Percentiles rank a stretch among this genome's conserved stretches.
Conservation (phyloP, 2,113 vertebrate genomes). For the Girardinichthys multiradiatus region DNA sequence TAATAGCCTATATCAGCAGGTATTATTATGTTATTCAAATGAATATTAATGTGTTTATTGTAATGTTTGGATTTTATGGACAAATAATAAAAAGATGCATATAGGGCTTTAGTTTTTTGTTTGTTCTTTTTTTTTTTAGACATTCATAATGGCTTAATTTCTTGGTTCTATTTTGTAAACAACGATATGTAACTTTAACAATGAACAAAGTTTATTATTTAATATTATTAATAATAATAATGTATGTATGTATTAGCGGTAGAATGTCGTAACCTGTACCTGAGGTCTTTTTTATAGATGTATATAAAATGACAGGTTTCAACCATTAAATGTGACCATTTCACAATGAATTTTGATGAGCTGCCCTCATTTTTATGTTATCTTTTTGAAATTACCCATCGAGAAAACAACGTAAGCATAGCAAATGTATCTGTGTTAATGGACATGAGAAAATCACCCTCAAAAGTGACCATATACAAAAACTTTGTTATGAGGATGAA, state of each 20-base stretch:
- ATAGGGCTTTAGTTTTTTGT: conserved; percentile 74
- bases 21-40: conserved; percentile 80
- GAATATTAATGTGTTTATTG: conserved; percentile 77
- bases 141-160: conserved; percentile 83
- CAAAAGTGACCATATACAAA: background rate
- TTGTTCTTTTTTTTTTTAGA: conserved; percentile 62
- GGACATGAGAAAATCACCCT: background rate
- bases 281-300: conserved; percentile 88
- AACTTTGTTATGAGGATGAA: background rate
- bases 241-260: conserved; percentile 89
- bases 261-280: conserved; percentile 87
- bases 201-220: conserved; percentile 86
- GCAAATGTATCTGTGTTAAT: background rate
- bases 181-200: conserved; percentile 88
- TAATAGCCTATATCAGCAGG: conserved; percentile 74
- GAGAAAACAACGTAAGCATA: background rate
- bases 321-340: conserved; percentile 89
- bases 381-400: background rate
- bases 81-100: conserved; percentile 76
- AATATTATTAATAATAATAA: conserved; percentile 78
- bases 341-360: conserved; percentile 77
- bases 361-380: conserved; percentile 55
- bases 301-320: conserved; percentile 87
- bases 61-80: conserved; percentile 69
- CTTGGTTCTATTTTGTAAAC: conserved; percentile 87